Percentiles rank a stretch among this genome's conserved stretches.
Conservation (phyloP, 2,888 invertebrate species). For the Globia sparganii region DNA sequence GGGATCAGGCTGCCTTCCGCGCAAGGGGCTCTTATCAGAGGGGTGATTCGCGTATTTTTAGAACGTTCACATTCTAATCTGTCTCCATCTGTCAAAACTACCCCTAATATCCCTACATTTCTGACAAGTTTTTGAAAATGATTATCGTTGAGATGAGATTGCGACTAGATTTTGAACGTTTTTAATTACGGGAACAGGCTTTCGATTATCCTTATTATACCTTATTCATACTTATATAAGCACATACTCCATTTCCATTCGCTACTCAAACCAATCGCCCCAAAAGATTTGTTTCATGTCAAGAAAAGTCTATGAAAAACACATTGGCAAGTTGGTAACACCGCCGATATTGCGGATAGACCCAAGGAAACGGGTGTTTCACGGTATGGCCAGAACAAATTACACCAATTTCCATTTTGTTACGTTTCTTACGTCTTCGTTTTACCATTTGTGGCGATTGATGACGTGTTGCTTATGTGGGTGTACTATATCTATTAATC, state of each 20-base stretch:
- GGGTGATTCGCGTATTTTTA: too few species aligned
- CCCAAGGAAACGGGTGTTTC: conserved; percentile 78
- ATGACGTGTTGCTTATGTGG: conserved; percentile 67
- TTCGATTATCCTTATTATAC: too few species aligned
- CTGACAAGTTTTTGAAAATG: not conserved
- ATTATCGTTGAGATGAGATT: not conserved
- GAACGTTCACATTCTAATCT: too few species aligned
- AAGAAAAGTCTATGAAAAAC: conserved; percentile 55
- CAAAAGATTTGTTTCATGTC: conserved; percentile 50
- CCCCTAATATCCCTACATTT: not conserved
- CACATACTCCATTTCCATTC: not conserved
- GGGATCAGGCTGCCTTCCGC: not conserved
- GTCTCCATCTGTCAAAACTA: too few species aligned
- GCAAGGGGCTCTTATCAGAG: too few species aligned
- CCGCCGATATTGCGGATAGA: conserved; percentile 72
- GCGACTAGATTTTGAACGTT: not conserved
- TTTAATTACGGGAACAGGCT: too few species aligned
- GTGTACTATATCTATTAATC: conserved; percentile 64
- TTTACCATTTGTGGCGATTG: conserved; percentile 69
- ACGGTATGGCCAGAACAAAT: conserved; percentile 79
- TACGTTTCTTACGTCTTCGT: conserved; percentile 69
- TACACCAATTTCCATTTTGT: conserved; percentile 77
- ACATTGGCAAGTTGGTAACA: conserved; percentile 58
- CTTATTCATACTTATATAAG: not conserved
- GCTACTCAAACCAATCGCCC: conserved; percentile 49